A percentile compares a stretch with the other conserved stretches of the same genome.
phyloP scores from a whole-genome alignment of 1,140 invertebrate species.

The Rhizoglyphus robini region DNA sequence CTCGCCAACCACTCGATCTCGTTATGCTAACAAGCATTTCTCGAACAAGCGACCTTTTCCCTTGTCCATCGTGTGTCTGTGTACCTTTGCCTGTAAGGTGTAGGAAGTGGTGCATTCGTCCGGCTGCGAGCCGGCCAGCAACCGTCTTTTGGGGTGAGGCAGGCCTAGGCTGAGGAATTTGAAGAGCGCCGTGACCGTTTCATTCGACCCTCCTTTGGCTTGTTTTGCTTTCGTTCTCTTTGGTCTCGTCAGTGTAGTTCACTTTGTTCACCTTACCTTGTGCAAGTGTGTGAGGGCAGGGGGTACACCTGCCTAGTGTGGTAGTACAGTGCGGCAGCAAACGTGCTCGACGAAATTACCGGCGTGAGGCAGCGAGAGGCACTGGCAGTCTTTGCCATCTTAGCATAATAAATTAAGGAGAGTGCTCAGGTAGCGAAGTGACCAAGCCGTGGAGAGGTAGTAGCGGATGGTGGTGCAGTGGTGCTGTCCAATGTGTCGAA shows the following conservation, averaged over 20 bases:
- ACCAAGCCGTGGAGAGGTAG: not conserved
- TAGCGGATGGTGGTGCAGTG: too few species aligned
- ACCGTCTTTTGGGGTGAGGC: not conserved
- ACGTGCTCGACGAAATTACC: not conserved
- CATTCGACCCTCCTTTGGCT: not conserved
- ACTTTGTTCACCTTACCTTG: not conserved
- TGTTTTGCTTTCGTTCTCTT: not conserved
- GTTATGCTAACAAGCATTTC: not conserved
- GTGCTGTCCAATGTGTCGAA: too few species aligned
- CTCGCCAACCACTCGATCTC: too few species aligned
- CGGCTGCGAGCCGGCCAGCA: not conserved
- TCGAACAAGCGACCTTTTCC: not conserved
- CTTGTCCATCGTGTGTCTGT: too few species aligned
- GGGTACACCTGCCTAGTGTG: slow-evolving; percentile 4
- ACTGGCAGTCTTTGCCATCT: not conserved
- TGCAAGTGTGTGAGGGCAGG: not conserved
- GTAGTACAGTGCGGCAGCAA: not conserved
- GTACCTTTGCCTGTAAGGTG: too few species aligned
- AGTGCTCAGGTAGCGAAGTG: not conserved
- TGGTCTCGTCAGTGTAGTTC: not conserved
- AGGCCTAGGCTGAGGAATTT: not conserved
- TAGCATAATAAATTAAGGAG: slow-evolving; percentile 11
- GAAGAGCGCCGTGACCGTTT: not conserved
- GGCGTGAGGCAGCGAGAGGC: not conserved
- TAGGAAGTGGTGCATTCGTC: too few species aligned